These are phyloP conservation scores for Sturnira hondurensis DNA, from an alignment of 2,113 vertebrate genomes.

Conservation along the genomic window DNA sequence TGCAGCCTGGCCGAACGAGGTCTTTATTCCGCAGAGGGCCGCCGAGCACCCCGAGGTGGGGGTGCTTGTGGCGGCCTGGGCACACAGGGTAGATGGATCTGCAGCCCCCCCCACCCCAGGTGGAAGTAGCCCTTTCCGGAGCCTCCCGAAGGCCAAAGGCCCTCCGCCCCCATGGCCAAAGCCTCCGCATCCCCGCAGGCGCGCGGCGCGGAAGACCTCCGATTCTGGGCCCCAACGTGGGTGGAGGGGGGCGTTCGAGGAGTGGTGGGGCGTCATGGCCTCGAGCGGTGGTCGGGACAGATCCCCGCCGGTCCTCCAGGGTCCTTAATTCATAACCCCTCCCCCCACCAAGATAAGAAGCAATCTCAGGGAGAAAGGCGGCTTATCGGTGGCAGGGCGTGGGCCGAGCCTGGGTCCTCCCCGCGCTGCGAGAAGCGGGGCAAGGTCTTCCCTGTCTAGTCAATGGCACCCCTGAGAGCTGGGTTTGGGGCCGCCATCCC, in stretches of 20 bases:
- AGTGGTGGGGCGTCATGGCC: not conserved
- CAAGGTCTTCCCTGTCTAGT: not conserved
- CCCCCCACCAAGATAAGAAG: not conserved
- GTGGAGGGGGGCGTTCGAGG: not conserved
- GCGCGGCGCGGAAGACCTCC: not conserved
- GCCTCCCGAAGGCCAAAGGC: not conserved
- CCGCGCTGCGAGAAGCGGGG: not conserved
- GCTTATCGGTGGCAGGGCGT: not conserved
- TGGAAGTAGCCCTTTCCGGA: not conserved
- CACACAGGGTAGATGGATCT: not conserved
- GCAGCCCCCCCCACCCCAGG: not conserved
- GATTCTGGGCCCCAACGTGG: not conserved
- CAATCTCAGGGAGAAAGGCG: not conserved
- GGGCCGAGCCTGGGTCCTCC: not conserved
- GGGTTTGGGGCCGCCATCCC: not conserved
- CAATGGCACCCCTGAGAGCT: not conserved
- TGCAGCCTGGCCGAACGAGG: not conserved
- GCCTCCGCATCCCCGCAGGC: not conserved
- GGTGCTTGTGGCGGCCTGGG: not conserved
- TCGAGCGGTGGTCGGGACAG: not conserved
- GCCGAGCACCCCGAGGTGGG: not conserved
- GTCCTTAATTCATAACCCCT: not conserved
- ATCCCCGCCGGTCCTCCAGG: not conserved
- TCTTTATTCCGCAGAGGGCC: conserved; percentile 44
- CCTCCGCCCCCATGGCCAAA: not conserved